Conservation (phyloP, 2,888 invertebrate species). For the Timandra comae region DNA sequence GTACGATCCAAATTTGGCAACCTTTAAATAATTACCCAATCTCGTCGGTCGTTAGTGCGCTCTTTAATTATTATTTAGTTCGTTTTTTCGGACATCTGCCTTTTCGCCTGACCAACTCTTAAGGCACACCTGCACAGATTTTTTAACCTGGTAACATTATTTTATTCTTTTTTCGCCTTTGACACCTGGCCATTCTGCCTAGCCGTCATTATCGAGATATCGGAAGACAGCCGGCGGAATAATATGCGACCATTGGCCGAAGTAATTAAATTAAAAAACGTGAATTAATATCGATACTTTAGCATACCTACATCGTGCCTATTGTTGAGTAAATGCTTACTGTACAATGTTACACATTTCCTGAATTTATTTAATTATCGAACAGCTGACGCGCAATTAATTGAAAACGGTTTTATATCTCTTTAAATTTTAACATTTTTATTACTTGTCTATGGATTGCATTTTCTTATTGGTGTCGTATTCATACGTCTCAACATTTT, state of each 20-base stretch:
- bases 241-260: slow-evolving; percentile 14
- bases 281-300: too few relatives aligned
- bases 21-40: too few relatives aligned
- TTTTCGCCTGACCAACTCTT: slow-evolving; percentile 59
- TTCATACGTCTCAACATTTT: too few relatives aligned
- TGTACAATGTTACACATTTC: slow-evolving; percentile 25
- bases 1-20: too few relatives aligned
- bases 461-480: too few relatives aligned
- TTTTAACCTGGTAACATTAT: slow-evolving; percentile 57
- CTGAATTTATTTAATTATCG: slow-evolving; percentile 33
- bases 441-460: not conserved
- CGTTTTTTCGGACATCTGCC: slow-evolving; percentile 57
- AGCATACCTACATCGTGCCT: slow-evolving; percentile 1
- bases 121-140: slow-evolving; percentile 68
- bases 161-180: slow-evolving; percentile 51
- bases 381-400: slow-evolving; percentile 27
- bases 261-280: slow-evolving; percentile 1
- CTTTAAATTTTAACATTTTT: not conserved
- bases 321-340: slow-evolving; percentile 25
- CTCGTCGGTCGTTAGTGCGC: slow-evolving; percentile 27
- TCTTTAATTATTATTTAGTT: slow-evolving; percentile 44
- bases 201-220: slow-evolving; percentile 43
- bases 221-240: slow-evolving; percentile 36
- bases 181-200: slow-evolving; percentile 64
- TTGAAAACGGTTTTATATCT: slow-evolving; percentile 14